phyloP scores from a whole-genome alignment of 1,140 invertebrate species.

The Leptinotarsa undecemlineata region DNA sequence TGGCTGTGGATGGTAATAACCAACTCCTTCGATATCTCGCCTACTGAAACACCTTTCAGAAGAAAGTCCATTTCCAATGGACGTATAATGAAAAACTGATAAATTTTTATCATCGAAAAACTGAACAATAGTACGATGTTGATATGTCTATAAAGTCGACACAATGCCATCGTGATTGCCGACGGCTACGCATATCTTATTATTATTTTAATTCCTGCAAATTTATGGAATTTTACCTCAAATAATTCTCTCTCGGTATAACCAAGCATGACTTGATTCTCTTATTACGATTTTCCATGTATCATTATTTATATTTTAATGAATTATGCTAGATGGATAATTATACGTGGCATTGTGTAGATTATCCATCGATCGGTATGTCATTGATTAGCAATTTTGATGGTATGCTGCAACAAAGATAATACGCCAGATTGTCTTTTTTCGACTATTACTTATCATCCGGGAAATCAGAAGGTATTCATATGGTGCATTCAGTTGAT shows the following conservation, averaged over 20 bases:
- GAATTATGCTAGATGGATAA: constrained; percentile 11
- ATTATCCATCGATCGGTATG: not conserved
- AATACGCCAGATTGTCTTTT: not conserved
- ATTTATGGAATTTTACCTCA: constrained; percentile 41
- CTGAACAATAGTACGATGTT: constrained; percentile 13
- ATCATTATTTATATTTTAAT: constrained; percentile 20
- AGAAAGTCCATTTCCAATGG: not conserved
- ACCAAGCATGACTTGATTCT: constrained; percentile 13
- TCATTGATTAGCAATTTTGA: constrained; percentile 2
- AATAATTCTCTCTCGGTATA: constrained; percentile 24
- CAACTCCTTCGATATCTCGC: not conserved
- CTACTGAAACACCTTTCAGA: constrained; percentile 1
- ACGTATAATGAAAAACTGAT: not conserved
- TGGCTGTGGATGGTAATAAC: no score
- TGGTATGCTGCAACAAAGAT: not conserved
- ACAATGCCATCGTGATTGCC: constrained; percentile 43
- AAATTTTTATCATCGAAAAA: not conserved
- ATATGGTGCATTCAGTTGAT: no score
- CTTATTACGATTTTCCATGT: constrained; percentile 14
- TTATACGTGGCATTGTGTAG: constrained; percentile 5
- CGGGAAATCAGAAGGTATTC: not conserved
- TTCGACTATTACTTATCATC: not conserved
- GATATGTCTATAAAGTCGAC: constrained; percentile 40
- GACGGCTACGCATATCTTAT: constrained; percentile 37
- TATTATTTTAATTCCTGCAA: constrained; percentile 44